Conservation (phyloP, 92 coral and sea anemone genomes). For the Pocillopora grandis region DNA sequence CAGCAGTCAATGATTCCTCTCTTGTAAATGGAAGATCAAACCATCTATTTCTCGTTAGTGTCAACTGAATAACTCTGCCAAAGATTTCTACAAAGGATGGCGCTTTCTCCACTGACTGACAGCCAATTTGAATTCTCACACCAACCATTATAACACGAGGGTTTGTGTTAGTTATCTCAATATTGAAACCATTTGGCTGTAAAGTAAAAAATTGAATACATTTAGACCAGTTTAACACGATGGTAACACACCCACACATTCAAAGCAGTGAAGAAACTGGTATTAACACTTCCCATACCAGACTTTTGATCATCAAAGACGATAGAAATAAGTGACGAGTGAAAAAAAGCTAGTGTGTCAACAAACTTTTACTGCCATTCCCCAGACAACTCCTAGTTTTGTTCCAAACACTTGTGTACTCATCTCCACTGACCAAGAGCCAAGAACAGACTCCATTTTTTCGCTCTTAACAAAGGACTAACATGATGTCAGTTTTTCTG, state of each 20-base stretch:
- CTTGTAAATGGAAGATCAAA: constrained; percentile 94
- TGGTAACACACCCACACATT: too few species aligned
- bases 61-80: constrained; percentile 84
- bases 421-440: too few species aligned
- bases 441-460: too few species aligned
- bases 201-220: background rate
- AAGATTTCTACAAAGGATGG: constrained; percentile 92
- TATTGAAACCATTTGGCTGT: constrained; percentile 94
- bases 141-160: constrained; percentile 95
- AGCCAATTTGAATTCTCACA: constrained; percentile 85
- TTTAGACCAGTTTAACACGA: background rate
- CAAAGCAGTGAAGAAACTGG: too few species aligned
- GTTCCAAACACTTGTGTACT: too few species aligned
- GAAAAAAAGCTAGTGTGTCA: background rate
- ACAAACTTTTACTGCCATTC: background rate
- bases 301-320: too few species aligned
- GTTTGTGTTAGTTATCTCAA: constrained; percentile 91
- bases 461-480: too few species aligned
- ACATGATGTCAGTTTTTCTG: too few species aligned
- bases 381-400: background rate
- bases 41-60: constrained; percentile 94
- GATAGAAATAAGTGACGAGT: too few species aligned
- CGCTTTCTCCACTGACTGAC: constrained; percentile 90
- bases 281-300: too few species aligned
- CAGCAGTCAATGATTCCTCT: constrained; percentile 92